Conservation (phyloP, 1,140 invertebrate genomes). For the Brachionus paranguensis region DNA sequence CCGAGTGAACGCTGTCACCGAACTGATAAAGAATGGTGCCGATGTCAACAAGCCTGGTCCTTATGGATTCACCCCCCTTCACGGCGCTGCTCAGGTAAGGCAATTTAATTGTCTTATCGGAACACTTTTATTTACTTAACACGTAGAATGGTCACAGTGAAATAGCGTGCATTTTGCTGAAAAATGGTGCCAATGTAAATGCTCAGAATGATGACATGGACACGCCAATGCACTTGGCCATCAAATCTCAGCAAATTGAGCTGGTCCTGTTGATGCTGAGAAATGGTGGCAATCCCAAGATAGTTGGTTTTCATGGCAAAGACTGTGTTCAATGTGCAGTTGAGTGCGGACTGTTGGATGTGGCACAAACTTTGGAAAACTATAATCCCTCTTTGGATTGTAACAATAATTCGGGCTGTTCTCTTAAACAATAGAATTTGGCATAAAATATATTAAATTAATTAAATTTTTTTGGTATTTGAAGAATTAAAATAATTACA, state of each 20-base stretch:
- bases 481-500: not conserved
- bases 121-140: not conserved
- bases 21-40: constrained; percentile 25
- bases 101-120: not conserved
- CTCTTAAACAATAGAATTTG: not conserved
- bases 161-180: constrained; percentile 27
- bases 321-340: constrained; percentile 33
- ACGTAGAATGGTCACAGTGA: constrained; percentile 27
- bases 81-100: constrained; percentile 34
- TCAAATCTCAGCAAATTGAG: constrained; percentile 37
- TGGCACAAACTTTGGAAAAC: constrained; percentile 16
- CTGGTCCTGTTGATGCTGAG: constrained; percentile 1
- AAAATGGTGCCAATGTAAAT: constrained; percentile 35
- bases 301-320: constrained; percentile 1
- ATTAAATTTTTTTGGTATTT: not conserved
- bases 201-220: constrained; percentile 35
- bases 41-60: constrained; percentile 30
- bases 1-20: not conserved
- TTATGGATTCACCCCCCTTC: constrained; percentile 33
- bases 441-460: not conserved
- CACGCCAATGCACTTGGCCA: constrained; percentile 38
- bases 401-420: not conserved
- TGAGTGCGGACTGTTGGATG: constrained; percentile 27
- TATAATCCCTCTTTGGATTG: constrained; percentile 11
- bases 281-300: constrained; percentile 16